Conservation (phyloP, 2,797 vertebrate genomes). For the Otus scops region DNA sequence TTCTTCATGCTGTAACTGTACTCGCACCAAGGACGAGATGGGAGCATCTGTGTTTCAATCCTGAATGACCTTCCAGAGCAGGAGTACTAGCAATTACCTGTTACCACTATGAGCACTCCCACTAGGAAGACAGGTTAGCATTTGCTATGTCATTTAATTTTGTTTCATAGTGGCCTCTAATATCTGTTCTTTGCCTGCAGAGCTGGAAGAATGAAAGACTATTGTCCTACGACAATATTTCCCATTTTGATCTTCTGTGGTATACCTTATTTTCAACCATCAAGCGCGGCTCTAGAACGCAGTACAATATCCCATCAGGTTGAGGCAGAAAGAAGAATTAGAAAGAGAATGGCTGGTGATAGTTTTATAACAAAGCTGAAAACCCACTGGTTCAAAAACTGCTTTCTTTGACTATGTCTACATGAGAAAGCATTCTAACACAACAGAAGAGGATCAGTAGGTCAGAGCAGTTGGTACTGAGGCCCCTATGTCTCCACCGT, state of each 20-base stretch:
- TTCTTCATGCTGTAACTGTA: neutral
- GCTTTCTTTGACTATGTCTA: neutral
- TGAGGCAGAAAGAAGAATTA: neutral
- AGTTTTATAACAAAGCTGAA: neutral
- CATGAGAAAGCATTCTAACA: neutral
- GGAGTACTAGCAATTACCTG: constrained; percentile 1
- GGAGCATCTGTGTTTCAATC: neutral
- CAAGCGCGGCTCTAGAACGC: neutral
- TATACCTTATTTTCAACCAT: neutral
- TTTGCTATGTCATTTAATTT: neutral
- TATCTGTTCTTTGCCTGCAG: neutral
- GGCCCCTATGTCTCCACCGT: neutral
- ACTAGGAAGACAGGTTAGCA: neutral
- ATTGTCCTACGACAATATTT: neutral
- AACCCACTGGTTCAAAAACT: neutral
- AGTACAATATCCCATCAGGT: neutral
- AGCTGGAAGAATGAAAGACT: neutral
- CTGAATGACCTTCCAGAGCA: constrained; percentile 7
- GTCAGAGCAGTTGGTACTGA: neutral
- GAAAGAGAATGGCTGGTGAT: neutral
- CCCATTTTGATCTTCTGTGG: neutral
- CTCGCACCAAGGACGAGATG: neutral
- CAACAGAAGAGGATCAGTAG: neutral
- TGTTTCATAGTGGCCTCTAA: neutral
- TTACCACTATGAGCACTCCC: neutral